Base-by-base conservation (phyloP, 2,888 invertebrate genomes). In the Cephus sareptanus region DNA sequence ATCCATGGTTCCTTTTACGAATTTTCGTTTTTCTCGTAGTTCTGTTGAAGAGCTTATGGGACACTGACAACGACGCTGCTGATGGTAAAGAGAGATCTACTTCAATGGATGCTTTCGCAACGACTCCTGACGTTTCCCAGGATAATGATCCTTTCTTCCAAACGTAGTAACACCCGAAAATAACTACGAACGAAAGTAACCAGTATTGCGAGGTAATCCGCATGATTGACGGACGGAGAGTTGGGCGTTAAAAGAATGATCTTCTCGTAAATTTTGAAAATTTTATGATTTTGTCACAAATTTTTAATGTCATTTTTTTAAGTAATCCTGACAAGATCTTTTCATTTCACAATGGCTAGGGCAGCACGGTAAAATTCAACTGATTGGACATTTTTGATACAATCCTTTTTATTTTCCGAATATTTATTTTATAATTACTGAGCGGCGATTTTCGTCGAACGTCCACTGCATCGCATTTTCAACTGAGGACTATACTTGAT, bases 31-130 rank as follows among this genome's bases (percentile, higher is more conserved):
- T 84, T 71, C 80, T 83, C 23, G 77, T 37, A 9, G 82, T 83
- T 75, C 78, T 81, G 77, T 85, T 86, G 73, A 85, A 85, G 12
- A 82, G 34, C 15, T 78, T 81, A 9, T 85, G 83, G 4, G 82
- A 77, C 13, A 82, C 76, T 69, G 84, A 76, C 23, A 85, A 80
- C 2, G 88, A 83, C 3, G 88, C 82, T 0, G 87, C 79, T 4
- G 87, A 82, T 56, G 90, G 89, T 9, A 90, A 79, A 2, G 89
- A 86, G 4, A 90, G 80, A 33, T 90, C 89, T 30, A 90, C 85
- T 76, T 88, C 83, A 73, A 90, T 90, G 35, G 90, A 89, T 1
- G 90, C 87, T 79, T 89, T 88, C 4, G 89, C 87, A 4, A 87
- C 80, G 31, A 89, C 87, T 40, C 82, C 87, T 11, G 88, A 85